Evolutionary conservation across 2,888 invertebrate species (phyloP), one percentile per base, ranked within the genome.

Genomic region (Eustalomyia histrio): DNA sequence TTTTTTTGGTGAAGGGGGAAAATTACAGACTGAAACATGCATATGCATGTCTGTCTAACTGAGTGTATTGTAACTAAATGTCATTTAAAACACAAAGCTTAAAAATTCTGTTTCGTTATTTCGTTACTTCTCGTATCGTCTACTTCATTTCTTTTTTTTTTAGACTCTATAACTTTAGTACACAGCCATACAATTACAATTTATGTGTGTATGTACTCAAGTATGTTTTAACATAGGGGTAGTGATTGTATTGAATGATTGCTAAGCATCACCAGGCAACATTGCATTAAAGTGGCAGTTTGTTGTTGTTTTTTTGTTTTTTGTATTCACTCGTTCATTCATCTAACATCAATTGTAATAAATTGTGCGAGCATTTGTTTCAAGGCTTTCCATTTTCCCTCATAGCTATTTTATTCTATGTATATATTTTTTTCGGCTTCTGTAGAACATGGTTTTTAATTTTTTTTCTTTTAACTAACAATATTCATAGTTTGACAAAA

Each of bases 281-380:
- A 65, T 57, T 73, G 73, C 17, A 64, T 58, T 33, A 58, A 73
- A 65, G 33, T 73, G 64, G 7, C 57, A 73, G 33, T 33, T 35
- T 50, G 60, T 64, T 64, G 3, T 29, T 29, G n/a, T n/a, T n/a
- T n/a, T n/a, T 29, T 29, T 6, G 3, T 7, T 21, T 21, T 21
- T 2, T 21, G 21, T 7, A 29, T 29, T 21, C 61, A 47, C 47
- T 50, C 52, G 5, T 73, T 43, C 57, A 57, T 73, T 63, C 64
- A 73, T 50, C 64, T 57, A 57, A 57, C 64, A 58, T 73, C 57
- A 52, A 64, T 57, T 58, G 64, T 65, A 58, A 73, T 73, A 57
- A 57, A 73, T 73, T 73, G 64, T 63, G 64, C 35, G 63, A 73
- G 47, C 29, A 72, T 63, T 72, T 61, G 55, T 63, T 72, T 72